phyloP scores from a whole-genome alignment of 2,888 invertebrate species.

The Cephus spinipes region DNA sequence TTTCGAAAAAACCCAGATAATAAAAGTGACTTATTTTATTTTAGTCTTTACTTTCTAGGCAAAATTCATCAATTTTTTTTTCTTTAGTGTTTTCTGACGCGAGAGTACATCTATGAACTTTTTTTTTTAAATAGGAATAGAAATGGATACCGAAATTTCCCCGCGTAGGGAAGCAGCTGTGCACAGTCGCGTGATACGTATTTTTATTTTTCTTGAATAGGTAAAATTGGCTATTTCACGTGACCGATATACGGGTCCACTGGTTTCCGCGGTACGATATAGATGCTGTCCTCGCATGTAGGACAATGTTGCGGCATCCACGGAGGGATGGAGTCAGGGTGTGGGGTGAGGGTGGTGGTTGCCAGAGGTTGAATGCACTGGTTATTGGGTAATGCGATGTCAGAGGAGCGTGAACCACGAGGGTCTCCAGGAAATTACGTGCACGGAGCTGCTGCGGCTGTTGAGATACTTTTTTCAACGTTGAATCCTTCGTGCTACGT shows the following conservation, averaged over 20 bases:
- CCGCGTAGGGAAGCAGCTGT: background rate
- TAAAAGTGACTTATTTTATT: too few relatives aligned
- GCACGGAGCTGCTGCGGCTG: background rate
- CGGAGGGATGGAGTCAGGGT: background rate
- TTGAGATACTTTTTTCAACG: background rate
- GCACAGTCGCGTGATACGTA: background rate
- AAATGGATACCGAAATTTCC: background rate
- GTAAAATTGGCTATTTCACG: background rate
- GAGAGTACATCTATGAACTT: background rate
- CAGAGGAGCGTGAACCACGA: background rate
- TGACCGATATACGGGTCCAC: background rate
- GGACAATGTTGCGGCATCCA: conserved; percentile 1
- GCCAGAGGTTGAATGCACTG: conserved; percentile 19
- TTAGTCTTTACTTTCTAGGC: too few relatives aligned
- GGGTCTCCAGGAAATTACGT: conserved; percentile 9
- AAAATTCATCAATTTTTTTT: too few relatives aligned
- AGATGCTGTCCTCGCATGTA: conserved; percentile 11
- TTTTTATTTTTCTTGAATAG: background rate
- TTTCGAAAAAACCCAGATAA: too few relatives aligned
- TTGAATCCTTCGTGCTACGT: background rate
- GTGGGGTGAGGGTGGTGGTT: conserved; percentile 18
- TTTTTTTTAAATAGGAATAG: background rate
- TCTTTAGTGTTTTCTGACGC: too few relatives aligned
- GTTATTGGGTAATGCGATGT: conserved; percentile 19
- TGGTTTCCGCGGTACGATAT: background rate